Base-by-base conservation (phyloP, 92 coral and sea anemone genomes). In the Bergia puertoricense region DNA sequence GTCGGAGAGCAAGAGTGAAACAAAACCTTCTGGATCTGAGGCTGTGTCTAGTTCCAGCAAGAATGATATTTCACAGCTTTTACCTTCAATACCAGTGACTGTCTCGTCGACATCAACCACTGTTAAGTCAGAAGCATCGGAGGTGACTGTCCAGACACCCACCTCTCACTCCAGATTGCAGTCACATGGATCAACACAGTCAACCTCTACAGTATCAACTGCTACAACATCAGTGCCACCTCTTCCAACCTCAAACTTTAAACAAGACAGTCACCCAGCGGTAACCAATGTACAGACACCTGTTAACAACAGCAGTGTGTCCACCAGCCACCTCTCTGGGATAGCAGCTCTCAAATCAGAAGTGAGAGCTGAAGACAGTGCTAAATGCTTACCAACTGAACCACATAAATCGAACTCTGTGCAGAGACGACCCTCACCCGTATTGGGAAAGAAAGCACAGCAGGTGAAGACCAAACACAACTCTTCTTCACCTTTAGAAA, bases 1-100 rank as follows among this genome's bases (percentile, higher is more conserved):
- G 15, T 46, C 77, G 39, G 90, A 91, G 30, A 80, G 81, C 38
- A 91, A 88, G 56, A 85, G 85, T 15, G 92, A 92, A 62, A 23
- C 40, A 8, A 92, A 86, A 79, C 44, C 87, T 2, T 72, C 84
- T 43, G 80, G 74, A 13, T 73, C 90, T 23, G 94, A 86, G 18
- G 10, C 81, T n/a, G 76, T 66, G 16, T 51, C 79, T 20, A 46
- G 30, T 50, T 81, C 56, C 13, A 86, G 30, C 77, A 68, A 77
- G 57, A 85, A 30, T 68, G 94, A 92, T 74, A 85, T 82, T 7
- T 85, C 88, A 46, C 92, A 92, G 86, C 88, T 92, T 45, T 81
- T 92, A 45, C 92, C 92, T n/a, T 36, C 87, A 30, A 45, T 45
- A 16, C 42, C 87, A 71, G 62, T 69, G 42, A 50, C 65, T 44